Evolutionary conservation across 2,797 vertebrate genomes (phyloP).

Genomic region (Tenualosa ilisha): DNA sequence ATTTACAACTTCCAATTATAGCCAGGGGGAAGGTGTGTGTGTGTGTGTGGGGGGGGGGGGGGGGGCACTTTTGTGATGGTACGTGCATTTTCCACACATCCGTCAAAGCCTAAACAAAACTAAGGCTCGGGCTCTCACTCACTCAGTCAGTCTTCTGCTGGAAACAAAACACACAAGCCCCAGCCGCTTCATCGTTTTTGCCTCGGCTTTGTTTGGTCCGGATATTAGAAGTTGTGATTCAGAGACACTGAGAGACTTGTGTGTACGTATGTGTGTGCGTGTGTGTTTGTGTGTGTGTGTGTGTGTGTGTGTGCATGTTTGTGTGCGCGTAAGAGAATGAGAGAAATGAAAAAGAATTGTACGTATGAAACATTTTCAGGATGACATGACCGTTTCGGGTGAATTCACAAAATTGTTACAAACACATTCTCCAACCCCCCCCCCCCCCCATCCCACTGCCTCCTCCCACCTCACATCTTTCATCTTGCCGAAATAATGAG

Average conservation of each 20-base stretch:
- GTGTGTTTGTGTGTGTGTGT: background rate
- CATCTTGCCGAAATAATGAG: slow-evolving; percentile 35
- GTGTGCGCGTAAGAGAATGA: background rate
- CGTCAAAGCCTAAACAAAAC: slow-evolving; percentile 33
- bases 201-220: slow-evolving; percentile 54
- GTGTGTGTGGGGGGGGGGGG: background rate
- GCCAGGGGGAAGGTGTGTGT: background rate
- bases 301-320: background rate
- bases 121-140: slow-evolving; percentile 9
- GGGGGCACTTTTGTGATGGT: background rate
- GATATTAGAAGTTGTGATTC: slow-evolving; percentile 61
- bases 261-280: background rate
- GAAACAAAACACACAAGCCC: slow-evolving; percentile 46
- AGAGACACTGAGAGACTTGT: slow-evolving; percentile 50
- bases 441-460: background rate
- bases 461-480: slow-evolving; percentile 26
- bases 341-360: background rate
- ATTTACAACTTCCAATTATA: slow-evolving; percentile 51
- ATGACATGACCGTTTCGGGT: slow-evolving; percentile 23
- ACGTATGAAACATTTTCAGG: background rate
- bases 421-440: background rate
- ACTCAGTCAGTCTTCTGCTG: slow-evolving; percentile 36
- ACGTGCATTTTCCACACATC: slow-evolving; percentile 22
- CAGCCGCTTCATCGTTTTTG: slow-evolving; percentile 50
- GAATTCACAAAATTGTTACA: slow-evolving; percentile 30